Conservation (phyloP, 1,140 invertebrate species). For the Brachionus manjavacas region DNA sequence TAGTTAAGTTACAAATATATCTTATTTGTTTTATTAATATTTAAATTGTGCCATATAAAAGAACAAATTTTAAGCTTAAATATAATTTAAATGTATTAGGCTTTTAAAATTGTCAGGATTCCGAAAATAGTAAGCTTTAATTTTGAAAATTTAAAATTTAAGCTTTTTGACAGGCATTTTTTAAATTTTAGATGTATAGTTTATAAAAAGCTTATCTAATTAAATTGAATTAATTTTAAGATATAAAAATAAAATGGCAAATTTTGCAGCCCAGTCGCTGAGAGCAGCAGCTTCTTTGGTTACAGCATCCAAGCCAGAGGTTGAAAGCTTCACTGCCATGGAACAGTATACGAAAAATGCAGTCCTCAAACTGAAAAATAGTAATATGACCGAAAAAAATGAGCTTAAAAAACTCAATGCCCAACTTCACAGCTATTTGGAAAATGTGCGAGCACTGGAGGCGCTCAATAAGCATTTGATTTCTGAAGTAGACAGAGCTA, state of each 20-base stretch:
- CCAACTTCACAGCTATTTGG: slow-evolving; percentile 17
- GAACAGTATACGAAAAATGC: slow-evolving; percentile 28
- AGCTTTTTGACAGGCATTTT: not conserved
- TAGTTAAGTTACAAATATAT: not conserved
- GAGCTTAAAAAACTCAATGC: slow-evolving; percentile 13
- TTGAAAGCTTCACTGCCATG: not conserved
- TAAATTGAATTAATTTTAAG: not conserved
- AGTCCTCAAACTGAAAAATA: slow-evolving; percentile 30
- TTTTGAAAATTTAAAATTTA: not conserved
- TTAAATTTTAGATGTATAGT: not conserved
- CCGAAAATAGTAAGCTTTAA: not conserved
- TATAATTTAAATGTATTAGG: not conserved
- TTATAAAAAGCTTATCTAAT: not conserved
- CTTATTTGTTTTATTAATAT: slow-evolving; percentile 8
- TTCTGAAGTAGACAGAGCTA: slow-evolving; percentile 27
- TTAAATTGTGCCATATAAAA: slow-evolving; percentile 6
- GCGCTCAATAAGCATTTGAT: slow-evolving; percentile 19
- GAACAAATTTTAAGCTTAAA: not conserved
- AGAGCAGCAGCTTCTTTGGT: slow-evolving; percentile 21
- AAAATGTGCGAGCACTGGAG: slow-evolving; percentile 22
- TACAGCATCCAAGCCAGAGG: not conserved
- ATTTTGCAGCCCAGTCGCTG: not conserved
- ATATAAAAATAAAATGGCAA: not conserved
- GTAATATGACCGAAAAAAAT: slow-evolving; percentile 15
- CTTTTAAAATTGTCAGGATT: not conserved